Base-by-base conservation (phyloP, 1,140 invertebrate genomes). In the Fopius arisanus region DNA sequence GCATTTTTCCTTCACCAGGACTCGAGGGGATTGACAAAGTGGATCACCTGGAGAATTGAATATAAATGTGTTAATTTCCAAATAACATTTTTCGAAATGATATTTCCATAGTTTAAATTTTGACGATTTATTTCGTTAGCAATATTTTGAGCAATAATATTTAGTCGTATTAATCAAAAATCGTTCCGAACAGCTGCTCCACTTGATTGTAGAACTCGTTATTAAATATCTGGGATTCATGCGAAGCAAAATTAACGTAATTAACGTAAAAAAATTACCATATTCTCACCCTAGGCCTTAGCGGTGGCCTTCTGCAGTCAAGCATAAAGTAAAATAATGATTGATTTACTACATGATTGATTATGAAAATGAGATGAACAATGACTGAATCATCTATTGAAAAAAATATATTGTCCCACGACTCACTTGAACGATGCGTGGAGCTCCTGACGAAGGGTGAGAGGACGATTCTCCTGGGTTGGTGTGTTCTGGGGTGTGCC, bases 221-320 rank as follows among this genome's bases (percentile, higher is more conserved):
- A 62, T 63, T 21, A 1, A 63, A 33, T 62, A 28, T 65, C 26
- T 9, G 16, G 51, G 40, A 9, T 51, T 70, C 59, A 51, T 31
- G 70, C 83, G 86, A 85, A 83, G 82, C 82, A 78, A 79, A 74
- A 80, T 80, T 80, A 67, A 85, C 78, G 43, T 62, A 70, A 66
- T 62, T 48, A n/a, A 65, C 67, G 59, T 75, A 76, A 77, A 62
- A 76, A 70, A 89, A 90, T 95, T 96, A 96, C 94, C 94, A 95
- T 92, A 95, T 93, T 91, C 92, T 92, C 89, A 95, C 94, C 93
- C 94, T 93, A 90, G 94, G 94, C 90, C 94, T 93, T 85, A 94
- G 91, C 87, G 93, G 92, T 86, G 93, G 94, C 92, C 94, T 94
- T 91, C 93, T 94, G 86, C 75, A 63, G 83, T 86, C 82, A 86